Base-by-base conservation (phyloP, 2,888 invertebrate species). In the Rhingia campestris region DNA sequence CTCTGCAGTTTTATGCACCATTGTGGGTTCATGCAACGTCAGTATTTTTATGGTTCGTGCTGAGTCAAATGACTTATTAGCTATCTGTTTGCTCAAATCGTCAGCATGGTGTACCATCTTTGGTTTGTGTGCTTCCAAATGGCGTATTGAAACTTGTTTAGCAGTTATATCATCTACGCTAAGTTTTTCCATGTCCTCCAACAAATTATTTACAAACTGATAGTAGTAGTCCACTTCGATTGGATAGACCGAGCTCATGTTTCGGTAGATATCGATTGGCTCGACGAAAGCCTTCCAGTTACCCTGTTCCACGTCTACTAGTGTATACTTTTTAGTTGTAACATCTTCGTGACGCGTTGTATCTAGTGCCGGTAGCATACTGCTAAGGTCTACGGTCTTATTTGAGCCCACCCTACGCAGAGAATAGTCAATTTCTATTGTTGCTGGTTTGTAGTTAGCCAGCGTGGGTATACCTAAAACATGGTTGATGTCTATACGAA, bases 141-240 rank as follows among this genome's bases (percentile, higher is more conserved):
- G 39, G 35, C 14, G 10, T 2, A 43, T 10, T 0, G 80, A 54
- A 0, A 32, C 59, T 12, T 66, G 9, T n/a, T 43, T 33, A 3
- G 39, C 41, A 0, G 39, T 39, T 5, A 49, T 2, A 4, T 89
- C 87, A 0, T 75, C 73, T 0, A 87, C 0, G 7, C 86, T 87
- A 2, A 90, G 12, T 0, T 86, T 73, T 0, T 88, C 87, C 4
- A 88, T 10, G 4, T 84, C 69, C 0, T 63, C n/a, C 0, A 88
- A 12, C 3, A 88, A 33, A 10, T 88, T 88, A 1, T 41, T 87
- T 64, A 94, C 93, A 87, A 96, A 96, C 66, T 93, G 92, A 77
- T 93, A 93, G 89, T 94, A 96, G 88, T 95, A 94, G 81, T 95
- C 94, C 3, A 96, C 91, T 88, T 96, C 96, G 88, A 95, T 93